phyloP scores from a whole-genome alignment of 2,797 vertebrate species.

The Alcedo atthis region DNA sequence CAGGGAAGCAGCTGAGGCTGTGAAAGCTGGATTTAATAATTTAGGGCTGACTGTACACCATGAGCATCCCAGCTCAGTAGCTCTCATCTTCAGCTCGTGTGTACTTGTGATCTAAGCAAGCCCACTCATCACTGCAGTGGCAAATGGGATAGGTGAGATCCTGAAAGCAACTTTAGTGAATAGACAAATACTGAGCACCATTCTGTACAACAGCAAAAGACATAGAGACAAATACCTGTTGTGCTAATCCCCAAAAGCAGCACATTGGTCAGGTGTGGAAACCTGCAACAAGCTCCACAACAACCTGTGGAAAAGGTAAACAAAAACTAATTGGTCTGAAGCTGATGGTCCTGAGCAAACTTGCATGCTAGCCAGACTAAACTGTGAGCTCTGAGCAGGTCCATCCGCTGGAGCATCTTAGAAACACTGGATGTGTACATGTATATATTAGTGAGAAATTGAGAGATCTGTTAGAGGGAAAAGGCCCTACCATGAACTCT shows the following conservation, averaged over 20 bases:
- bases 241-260: neutral
- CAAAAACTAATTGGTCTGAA: neutral
- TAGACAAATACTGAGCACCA: neutral
- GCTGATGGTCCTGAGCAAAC: neutral
- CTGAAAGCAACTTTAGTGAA: neutral
- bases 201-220: neutral
- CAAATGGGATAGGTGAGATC: neutral
- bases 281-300: neutral
- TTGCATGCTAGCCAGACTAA: neutral
- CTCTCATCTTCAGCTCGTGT: constrained; percentile 4
- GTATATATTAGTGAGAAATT: neutral
- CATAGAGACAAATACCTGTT: neutral
- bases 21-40: neutral
- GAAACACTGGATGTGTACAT: neutral
- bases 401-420: neutral
- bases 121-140: neutral
- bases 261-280: neutral
- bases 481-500: neutral
- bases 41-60: constrained; percentile 1
- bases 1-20: neutral
- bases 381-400: neutral
- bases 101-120: neutral
- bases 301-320: neutral
- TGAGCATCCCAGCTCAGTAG: neutral
- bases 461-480: neutral